Evolutionary conservation across 2,113 vertebrate species (phyloP), one percentile per base, ranked within the genome.

Genomic region (Albula glossodonta): DNA sequence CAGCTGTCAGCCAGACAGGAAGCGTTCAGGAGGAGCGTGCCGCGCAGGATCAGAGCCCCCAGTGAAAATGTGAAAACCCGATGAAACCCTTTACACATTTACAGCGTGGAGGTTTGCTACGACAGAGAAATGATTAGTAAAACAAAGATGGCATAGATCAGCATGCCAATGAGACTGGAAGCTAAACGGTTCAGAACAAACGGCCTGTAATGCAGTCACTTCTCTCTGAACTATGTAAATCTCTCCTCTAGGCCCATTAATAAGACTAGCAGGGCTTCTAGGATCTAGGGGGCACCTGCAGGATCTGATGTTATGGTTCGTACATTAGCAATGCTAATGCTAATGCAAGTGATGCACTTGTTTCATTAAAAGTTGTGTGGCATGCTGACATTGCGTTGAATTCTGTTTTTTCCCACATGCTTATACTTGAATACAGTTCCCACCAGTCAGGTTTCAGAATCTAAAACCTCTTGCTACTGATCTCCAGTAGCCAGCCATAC

Each of bases 111-210:
- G 66, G 80, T 48, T 57, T 50, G 11, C 22, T 80, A 10, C 50
- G n/a, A 57, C 57, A 31, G 78, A 51, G 51, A 81, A 4, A 49
- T 86, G 50, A 77, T 86, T 70, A 49, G 80, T 41, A 49, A 51
- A 86, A 82, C 19, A 60, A 66, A 66, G 82, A 60, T 15, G 53
- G 6, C 51, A 4, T 3, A 81, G 51, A 57, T 49, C 31, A 60
- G 41, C 15, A 53, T 50, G 25, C 22, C 15, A 50, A 17, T 22
- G 52, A 80, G 12, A 15, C 12, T 41, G 25, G 50, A 82, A 10
- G 49, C 51, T 19, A 80, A 12, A 80, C 25, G 49, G 5, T 80
- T 17, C 8, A 4, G 22, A n/a, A n/a, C 6, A 22, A 74, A n/a
- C 22, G n/a, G 5, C 25, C n/a, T 74, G 70, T 5, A 74, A 74